Evolutionary conservation across 2,797 vertebrate genomes (phyloP), one percentile per base, ranked within the genome.

Genomic region (Sebastes trivittatus): DNA sequence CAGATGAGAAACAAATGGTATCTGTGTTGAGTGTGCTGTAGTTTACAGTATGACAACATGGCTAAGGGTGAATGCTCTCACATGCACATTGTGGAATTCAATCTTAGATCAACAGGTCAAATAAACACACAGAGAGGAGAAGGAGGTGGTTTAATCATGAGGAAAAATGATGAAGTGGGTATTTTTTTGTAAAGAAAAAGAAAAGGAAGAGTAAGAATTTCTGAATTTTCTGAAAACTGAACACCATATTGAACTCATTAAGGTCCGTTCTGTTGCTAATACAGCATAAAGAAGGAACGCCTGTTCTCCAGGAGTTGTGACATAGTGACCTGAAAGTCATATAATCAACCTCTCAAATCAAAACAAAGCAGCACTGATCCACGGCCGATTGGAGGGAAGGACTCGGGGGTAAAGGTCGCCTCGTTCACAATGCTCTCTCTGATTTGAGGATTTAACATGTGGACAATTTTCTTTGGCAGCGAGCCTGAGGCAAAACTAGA

Each of bases 311-410:
- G 60, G 36, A 32, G 74, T 61, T 30, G 2, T 75, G 69, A 63
- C 60, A 72, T 34, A 25, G 32, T 75, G 81, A 86, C 75, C 83
- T 72, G 49, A 84, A 82, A 72, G 46, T 84, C 59, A 16, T 60
- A 55, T 46, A 55, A 73, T 86, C 56, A 79, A 32, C 23, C 30
- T 38, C 11, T 18, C 55, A 74, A 82, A 67, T 75, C 54, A 79
- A 84, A 88, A 81, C 75, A 87, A 84, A 84, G 83, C 65, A 38
- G 29, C 73, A 29, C 55, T 70, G 36, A 77, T 74, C 62, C 20
- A 30, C 71, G 62, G 66, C 72, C 74, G 16, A 42, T 65, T 62
- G 56, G 34, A 64, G 60, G 36, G 42, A 73, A 32, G n/a, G 34
- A 22, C 71, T 30, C 25, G 25, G 36, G 78, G 52, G 36, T 30